Conservation (phyloP, 2,113 vertebrate species). For the Pavo muticus region DNA sequence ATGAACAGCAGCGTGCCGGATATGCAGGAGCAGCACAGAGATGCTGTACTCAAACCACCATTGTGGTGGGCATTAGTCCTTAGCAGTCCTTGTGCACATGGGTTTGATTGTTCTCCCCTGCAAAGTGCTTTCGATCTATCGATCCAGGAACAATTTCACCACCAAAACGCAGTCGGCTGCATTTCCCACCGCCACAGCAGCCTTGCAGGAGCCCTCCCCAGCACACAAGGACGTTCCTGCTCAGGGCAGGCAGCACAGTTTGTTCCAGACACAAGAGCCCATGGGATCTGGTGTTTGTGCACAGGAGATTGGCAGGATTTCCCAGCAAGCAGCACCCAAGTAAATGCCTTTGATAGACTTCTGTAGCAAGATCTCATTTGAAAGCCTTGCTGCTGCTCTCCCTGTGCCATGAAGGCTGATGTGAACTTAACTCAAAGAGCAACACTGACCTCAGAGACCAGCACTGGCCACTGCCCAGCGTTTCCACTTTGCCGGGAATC, state of each 20-base stretch:
- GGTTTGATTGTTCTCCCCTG: accelerated
- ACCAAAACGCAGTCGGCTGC: accelerated
- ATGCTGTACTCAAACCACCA: not conserved
- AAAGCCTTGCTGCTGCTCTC: not conserved
- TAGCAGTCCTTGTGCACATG: accelerated
- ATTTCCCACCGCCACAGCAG: accelerated
- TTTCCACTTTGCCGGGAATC: not conserved
- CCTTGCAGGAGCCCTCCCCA: accelerated
- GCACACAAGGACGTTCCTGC: not conserved
- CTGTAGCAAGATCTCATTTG: not conserved
- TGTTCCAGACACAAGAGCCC: not conserved
- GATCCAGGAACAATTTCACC: not conserved
- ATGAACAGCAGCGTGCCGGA: not conserved
- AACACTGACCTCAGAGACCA: not conserved
- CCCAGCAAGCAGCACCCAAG: not conserved
- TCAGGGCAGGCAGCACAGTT: not conserved
- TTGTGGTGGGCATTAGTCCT: accelerated
- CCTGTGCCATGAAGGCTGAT: accelerated
- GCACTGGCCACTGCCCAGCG: not conserved
- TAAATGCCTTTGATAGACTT: not conserved
- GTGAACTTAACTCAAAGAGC: not conserved
- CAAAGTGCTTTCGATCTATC: not conserved
- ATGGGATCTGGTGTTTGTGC: not conserved
- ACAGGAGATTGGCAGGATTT: not conserved
- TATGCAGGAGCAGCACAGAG: accelerated